These are phyloP conservation scores for Panthera tigris DNA, from an alignment of 2,113 vertebrate species.

Conservation along the genomic window DNA sequence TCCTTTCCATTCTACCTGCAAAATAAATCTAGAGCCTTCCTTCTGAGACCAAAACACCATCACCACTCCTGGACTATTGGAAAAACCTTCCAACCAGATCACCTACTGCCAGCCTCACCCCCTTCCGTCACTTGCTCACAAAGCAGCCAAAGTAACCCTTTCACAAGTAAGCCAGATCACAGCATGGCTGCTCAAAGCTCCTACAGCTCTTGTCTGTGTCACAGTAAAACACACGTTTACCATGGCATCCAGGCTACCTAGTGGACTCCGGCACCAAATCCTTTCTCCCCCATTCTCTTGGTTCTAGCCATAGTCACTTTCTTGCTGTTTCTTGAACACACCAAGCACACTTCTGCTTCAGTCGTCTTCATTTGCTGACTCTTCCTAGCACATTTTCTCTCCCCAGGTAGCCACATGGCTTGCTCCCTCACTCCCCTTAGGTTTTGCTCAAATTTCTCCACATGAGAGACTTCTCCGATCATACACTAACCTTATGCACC, in stretches of 20 bases:
- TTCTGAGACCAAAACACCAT: neutral
- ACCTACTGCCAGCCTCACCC: neutral
- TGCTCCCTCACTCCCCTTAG: neutral
- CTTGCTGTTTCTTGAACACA: neutral
- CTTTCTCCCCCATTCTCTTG: neutral
- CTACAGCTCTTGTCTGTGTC: no score
- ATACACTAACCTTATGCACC: no score
- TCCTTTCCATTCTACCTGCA: neutral
- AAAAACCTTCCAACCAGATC: neutral
- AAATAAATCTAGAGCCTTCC: neutral
- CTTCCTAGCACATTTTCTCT: neutral
- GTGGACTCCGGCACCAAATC: neutral
- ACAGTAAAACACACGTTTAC: neutral
- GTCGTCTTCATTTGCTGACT: no score
- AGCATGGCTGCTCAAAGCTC: neutral
- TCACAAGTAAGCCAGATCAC: neutral
- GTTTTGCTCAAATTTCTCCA: neutral
- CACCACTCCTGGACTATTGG: neutral
- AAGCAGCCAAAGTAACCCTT: neutral
- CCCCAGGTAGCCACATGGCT: neutral
- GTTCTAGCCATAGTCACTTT: neutral
- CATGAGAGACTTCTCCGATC: neutral
- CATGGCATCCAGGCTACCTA: neutral
- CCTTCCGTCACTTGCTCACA: fast-evolving
- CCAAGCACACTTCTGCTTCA: neutral